Evolutionary conservation across 1,140 invertebrate genomes (phyloP).

Genomic region (Nixonia krombeini): DNA sequence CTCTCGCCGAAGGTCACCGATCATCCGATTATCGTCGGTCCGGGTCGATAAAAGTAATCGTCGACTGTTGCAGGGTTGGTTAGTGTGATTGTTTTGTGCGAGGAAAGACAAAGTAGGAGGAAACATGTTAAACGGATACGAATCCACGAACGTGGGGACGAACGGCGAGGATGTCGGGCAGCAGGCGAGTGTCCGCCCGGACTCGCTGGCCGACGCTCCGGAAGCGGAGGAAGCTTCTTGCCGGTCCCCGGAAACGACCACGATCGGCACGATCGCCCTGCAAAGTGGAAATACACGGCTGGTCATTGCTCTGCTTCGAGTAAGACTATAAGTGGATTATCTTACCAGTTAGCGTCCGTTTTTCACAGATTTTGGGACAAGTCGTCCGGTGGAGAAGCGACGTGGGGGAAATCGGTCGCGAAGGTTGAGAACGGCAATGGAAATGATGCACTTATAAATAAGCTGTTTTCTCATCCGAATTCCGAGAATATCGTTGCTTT

Average conservation of each 20-base stretch:
- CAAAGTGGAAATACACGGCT: conserved; percentile 89
- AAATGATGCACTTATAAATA: too few species aligned
- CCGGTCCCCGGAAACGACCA: conserved; percentile 73
- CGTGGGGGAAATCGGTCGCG: too few species aligned
- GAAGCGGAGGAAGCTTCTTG: conserved; percentile 33
- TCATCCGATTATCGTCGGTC: background rate
- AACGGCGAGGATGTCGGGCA: conserved; percentile 44
- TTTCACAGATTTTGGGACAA: too few species aligned
- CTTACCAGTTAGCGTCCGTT: too few species aligned
- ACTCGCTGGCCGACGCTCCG: conserved; percentile 38
- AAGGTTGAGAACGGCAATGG: too few species aligned
- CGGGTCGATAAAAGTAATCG: conserved; percentile 1
- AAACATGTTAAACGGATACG: conserved; percentile 63
- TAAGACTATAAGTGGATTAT: too few species aligned
- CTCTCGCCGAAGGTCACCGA: background rate
- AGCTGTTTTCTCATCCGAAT: too few species aligned
- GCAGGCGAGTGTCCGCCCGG: conserved; percentile 35
- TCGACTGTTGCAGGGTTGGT: conserved; percentile 4
- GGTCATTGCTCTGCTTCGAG: conserved; percentile 91
- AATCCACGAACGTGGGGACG: conserved; percentile 47
- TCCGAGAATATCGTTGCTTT: too few species aligned
- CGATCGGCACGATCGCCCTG: conserved; percentile 92
- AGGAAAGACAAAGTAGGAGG: background rate
- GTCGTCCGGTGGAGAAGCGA: too few species aligned
- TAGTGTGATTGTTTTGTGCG: conserved; percentile 7